Evolutionary conservation across 1,140 invertebrate genomes (phyloP), one percentile per base, ranked within the genome.

Genomic region (Papilio machaon): DNA sequence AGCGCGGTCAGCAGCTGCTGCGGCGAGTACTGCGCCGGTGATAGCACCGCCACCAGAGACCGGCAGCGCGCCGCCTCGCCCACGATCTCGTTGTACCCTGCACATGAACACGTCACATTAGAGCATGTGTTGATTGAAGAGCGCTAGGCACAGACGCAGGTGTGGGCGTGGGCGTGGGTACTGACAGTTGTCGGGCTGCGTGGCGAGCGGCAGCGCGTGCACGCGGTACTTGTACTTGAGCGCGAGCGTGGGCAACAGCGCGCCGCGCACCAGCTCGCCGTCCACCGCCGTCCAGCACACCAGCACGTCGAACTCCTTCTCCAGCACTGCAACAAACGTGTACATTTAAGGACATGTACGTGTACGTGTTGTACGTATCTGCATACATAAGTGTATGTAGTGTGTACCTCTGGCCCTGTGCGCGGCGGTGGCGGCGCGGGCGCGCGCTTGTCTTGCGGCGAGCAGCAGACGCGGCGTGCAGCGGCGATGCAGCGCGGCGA

Each of bases 151-250:
- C 38, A 43, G 7, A 3, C 38, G 38, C 3, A n/a, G n/a, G 58
- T n/a, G 58, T 23, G 17, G 10, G 9, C 17, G 8, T 60, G 9
- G 58, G 58, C 7, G n/a, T 8, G 3, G 9, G 11, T 67, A 91
- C 92, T 92, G 54, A 95, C 94, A 95, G 75, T 91, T 86, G 70
- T 94, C 90, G 30, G 91, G 90, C 73, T 89, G 85, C 17, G 91
- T 90, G 82, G 91, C 86, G 1, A 95, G 87, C 78, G 82, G 87
- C 52, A 88, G 84, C 58, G 89, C 83, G 81, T 91, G 89, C 52
- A 94, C 93, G 19, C 94, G 87, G 88, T 94, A 95, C 76, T 91
- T 88, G 88, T 95, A 95, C 83, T 95, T 95, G 83, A 93, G 88
- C 64, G 91, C 86, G 38, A 95, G 87, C 2, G 93, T 95, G 0